Percentiles rank a stretch among this genome's conserved stretches.
Conservation (phyloP, 2,113 vertebrate genomes). For the Thymallus thymallus region DNA sequence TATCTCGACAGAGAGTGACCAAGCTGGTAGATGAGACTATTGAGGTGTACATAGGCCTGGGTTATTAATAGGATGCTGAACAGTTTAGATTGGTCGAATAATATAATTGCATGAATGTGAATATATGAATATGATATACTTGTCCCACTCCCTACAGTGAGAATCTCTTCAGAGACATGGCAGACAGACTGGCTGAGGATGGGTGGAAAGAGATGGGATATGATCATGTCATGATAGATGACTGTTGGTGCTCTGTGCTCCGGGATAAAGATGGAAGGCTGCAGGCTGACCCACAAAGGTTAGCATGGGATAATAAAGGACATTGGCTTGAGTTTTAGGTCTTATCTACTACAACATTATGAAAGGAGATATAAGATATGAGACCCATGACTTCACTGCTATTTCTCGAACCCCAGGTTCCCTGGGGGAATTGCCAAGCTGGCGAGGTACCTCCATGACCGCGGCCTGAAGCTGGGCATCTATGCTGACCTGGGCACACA, state of each 20-base stretch:
- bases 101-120: no score
- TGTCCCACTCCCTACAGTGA: slow-evolving; percentile 68
- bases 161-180: slow-evolving; percentile 82
- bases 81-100: no score
- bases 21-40: no score
- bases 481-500: slow-evolving; percentile 79
- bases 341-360: neutral
- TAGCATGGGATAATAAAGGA: no score
- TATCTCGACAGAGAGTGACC: no score
- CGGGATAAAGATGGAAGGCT: slow-evolving; percentile 70
- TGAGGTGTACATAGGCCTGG: no score
- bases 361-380: neutral
- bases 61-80: no score
- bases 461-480: slow-evolving; percentile 86
- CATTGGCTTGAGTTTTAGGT: neutral
- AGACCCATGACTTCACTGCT: neutral
- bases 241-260: slow-evolving; percentile 82
- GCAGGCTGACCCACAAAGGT: slow-evolving; percentile 75
- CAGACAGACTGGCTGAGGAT: slow-evolving; percentile 78
- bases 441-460: slow-evolving; percentile 81
- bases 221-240: slow-evolving; percentile 84
- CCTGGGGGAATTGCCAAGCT: slow-evolving; percentile 81
- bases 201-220: slow-evolving; percentile 67
- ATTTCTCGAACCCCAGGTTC: slow-evolving; percentile 60
- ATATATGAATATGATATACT: neutral